Evolutionary conservation across 2,113 vertebrate species (phyloP).

Genomic region (Tursiops truncatus): DNA sequence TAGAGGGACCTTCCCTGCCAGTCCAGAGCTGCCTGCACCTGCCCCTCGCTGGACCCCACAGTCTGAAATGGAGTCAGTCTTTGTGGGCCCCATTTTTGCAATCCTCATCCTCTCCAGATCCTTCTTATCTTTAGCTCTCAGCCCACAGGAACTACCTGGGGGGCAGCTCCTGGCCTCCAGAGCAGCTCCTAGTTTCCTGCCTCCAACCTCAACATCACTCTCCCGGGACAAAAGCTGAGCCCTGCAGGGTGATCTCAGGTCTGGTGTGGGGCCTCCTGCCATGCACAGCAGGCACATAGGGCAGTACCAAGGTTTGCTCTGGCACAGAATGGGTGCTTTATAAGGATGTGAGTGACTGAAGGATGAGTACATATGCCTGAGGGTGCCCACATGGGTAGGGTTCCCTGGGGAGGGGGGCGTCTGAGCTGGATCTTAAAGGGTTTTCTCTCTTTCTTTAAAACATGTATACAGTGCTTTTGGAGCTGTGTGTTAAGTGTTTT

Average conservation of each 20-base stretch:
- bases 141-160: background rate
- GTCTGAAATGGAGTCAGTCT: background rate
- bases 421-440: background rate
- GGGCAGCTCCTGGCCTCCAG: background rate
- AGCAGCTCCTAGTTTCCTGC: background rate
- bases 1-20: background rate
- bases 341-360: background rate
- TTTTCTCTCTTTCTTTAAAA: background rate
- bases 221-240: background rate
- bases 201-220: background rate
- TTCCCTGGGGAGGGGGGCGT: background rate
- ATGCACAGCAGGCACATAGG: fast-evolving
- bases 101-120: background rate
- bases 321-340: background rate
- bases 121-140: background rate
- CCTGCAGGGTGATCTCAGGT: too few species aligned
- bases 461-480: background rate
- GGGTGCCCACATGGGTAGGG: too few species aligned
- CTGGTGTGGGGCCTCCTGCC: background rate
- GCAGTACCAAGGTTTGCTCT: background rate
- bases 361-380: background rate
- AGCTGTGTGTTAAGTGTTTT: background rate
- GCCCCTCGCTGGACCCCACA: background rate
- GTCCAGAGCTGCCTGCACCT: background rate
- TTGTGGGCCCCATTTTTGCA: background rate